These are phyloP conservation scores for Catostomus latipinnis DNA, from an alignment of 2,797 vertebrate genomes.

Conservation along the genomic window DNA sequence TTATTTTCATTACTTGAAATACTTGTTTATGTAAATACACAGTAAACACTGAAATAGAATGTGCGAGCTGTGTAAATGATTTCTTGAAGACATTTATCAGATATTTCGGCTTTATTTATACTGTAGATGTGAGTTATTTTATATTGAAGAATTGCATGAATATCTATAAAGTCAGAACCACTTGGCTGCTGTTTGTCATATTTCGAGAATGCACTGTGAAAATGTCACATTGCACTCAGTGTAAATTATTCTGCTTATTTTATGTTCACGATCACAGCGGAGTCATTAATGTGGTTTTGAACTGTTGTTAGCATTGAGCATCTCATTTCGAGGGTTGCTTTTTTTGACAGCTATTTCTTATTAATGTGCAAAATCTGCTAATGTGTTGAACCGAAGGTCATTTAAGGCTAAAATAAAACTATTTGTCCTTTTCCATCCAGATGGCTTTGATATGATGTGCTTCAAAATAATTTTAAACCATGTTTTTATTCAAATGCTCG, in stretches of 20 bases:
- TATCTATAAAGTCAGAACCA: neutral
- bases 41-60: no score
- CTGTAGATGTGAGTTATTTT: neutral
- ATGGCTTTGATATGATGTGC: neutral
- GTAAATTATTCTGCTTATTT: constrained; percentile 35
- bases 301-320: constrained; percentile 14
- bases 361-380: constrained; percentile 30
- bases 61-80: neutral
- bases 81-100: neutral
- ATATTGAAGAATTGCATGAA: neutral
- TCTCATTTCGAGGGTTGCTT: constrained; percentile 17
- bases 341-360: constrained; percentile 2
- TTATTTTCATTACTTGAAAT: no score
- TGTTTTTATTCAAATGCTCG: constrained; percentile 17
- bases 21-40: no score
- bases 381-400: neutral
- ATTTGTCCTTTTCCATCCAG: neutral
- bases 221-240: constrained; percentile 34
- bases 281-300: constrained; percentile 38
- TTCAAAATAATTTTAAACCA: neutral
- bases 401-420: neutral
- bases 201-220: constrained; percentile 20
- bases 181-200: constrained; percentile 11
- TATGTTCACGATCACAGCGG: constrained; percentile 17
- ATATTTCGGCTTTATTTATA: neutral